Evolutionary conservation across 2,113 vertebrate species (phyloP).

Genomic region (Poeciliopsis turrubarensis): DNA sequence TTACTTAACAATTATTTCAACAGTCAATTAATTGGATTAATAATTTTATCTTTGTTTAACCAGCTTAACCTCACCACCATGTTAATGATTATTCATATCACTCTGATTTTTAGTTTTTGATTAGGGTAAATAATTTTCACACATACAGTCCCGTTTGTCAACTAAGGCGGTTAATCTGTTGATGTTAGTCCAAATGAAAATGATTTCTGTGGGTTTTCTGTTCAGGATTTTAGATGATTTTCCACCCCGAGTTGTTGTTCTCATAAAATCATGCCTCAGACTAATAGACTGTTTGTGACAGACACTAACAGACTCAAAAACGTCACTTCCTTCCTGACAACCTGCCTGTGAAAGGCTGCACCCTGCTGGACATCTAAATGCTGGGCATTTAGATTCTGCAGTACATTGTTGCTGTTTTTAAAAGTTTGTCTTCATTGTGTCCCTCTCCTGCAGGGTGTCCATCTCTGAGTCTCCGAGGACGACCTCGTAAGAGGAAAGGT

Average conservation of each 20-base stretch:
- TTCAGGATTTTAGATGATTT: not conserved
- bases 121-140: no score
- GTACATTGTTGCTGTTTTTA: not conserved
- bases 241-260: not conserved
- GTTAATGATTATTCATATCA: no score
- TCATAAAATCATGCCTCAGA: not conserved
- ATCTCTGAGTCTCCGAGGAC: slow-evolving; percentile 81
- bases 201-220: no score
- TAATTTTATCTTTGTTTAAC: no score
- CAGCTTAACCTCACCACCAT: not conserved
- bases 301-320: not conserved
- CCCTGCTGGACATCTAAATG: slow-evolving; percentile 16
- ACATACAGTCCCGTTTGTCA: no score
- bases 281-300: not conserved
- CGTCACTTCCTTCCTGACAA: not conserved
- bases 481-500: slow-evolving; percentile 79
- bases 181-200: no score
- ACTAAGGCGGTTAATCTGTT: no score
- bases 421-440: not conserved
- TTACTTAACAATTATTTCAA: no score
- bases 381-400: not conserved
- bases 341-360: slow-evolving; percentile 16
- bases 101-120: no score
- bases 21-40: no score
- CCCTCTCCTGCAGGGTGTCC: slow-evolving; percentile 69